phyloP scores from a whole-genome alignment of 2,888 invertebrate species.

The Standfussiana lucernea region DNA sequence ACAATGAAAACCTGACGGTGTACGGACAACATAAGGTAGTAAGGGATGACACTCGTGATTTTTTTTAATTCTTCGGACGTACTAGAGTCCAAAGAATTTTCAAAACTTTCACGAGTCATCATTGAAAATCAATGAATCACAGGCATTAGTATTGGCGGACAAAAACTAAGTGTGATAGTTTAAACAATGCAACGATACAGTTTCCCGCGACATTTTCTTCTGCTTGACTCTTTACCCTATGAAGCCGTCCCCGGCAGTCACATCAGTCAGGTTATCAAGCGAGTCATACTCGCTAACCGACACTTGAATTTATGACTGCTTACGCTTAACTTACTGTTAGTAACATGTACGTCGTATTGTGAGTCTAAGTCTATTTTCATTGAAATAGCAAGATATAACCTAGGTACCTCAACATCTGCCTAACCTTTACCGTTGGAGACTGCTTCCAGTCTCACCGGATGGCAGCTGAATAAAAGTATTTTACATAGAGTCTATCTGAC shows the following conservation, averaged over 20 bases:
- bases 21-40: no score
- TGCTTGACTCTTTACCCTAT: background rate
- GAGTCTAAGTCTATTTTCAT: background rate
- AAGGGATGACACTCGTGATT: no score
- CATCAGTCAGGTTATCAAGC: conserved; percentile 46
- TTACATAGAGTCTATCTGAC: background rate
- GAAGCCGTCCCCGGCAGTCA: background rate
- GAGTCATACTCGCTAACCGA: conserved; percentile 42
- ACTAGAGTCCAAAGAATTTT: no score
- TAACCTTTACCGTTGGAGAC: background rate
- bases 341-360: background rate
- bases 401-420: background rate
- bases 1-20: no score
- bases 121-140: background rate
- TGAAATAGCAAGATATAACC: background rate
- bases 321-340: background rate
- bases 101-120: background rate
- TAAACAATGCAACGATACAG: background rate
- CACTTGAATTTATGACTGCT: conserved; percentile 40
- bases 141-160: background rate
- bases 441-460: background rate
- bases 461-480: background rate
- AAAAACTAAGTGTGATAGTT: background rate
- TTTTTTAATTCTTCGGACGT: no score
- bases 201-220: background rate